Evolutionary conservation across 1,140 invertebrate genomes (phyloP).

Genomic region (Scaptomyza graminum): DNA sequence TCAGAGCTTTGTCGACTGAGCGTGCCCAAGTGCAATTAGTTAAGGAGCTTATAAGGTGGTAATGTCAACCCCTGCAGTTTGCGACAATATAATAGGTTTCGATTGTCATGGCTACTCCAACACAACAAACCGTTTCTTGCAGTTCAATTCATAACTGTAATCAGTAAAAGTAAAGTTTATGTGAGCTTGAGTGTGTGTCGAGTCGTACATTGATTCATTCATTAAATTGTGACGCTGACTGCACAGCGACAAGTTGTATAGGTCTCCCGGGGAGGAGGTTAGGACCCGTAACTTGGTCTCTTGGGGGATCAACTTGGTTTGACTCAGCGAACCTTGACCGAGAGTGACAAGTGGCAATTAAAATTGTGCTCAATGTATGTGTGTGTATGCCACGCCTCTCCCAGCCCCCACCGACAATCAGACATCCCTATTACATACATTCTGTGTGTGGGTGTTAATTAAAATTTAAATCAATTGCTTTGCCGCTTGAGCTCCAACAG

Average conservation of each 20-base stretch:
- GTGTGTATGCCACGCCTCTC: conserved; percentile 27
- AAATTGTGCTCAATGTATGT: conserved; percentile 28
- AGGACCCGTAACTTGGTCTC: conserved; percentile 33
- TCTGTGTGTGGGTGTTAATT: conserved; percentile 68
- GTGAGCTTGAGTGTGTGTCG: conserved; percentile 8
- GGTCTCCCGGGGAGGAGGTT: conserved; percentile 9
- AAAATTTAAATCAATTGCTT: conserved; percentile 74
- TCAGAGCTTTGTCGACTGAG: conserved; percentile 26
- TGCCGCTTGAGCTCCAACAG: conserved; percentile 5
- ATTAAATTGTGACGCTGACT: conserved; percentile 73
- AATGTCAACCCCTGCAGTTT: conserved; percentile 18
- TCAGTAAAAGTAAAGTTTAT: conserved; percentile 14
- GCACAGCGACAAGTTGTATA: conserved; percentile 27
- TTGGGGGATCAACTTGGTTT: conserved; percentile 29
- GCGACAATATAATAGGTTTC: conserved; percentile 14
- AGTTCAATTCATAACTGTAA: conserved; percentile 46
- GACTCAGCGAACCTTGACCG: conserved; percentile 72
- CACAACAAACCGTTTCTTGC: conserved; percentile 1
- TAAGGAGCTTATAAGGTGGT: conserved; percentile 10
- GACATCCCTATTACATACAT: not conserved
- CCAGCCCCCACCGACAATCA: not conserved
- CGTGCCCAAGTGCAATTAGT: conserved; percentile 15
- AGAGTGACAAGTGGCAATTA: conserved; percentile 74
- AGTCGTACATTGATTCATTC: conserved; percentile 59
- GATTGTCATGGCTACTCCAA: conserved; percentile 37